These are phyloP conservation scores for Oligia latruncula DNA, from an alignment of 2,888 invertebrate species.

Conservation along the genomic window DNA sequence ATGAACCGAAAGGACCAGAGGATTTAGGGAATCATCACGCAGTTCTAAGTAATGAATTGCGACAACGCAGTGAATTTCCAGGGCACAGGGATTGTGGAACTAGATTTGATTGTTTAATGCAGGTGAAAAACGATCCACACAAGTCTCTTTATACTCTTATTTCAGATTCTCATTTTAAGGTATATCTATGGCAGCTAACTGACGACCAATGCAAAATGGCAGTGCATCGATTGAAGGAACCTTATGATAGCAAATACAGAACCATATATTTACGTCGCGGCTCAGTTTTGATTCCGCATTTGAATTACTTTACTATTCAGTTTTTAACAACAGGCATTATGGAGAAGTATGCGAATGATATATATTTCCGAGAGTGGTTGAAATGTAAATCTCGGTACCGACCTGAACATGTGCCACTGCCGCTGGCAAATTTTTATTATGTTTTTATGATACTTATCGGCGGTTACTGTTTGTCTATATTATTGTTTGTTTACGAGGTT, in stretches of 20 bases:
- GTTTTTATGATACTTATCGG: constrained; percentile 63
- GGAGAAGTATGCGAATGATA: constrained; percentile 44
- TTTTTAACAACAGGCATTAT: constrained; percentile 46
- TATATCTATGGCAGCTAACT: constrained; percentile 59
- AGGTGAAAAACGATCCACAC: constrained; percentile 49
- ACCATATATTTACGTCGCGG: constrained; percentile 72
- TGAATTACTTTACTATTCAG: constrained; percentile 50
- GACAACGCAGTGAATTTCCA: background rate
- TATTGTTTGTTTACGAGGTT: constrained; percentile 63
- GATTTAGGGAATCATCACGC: constrained; percentile 58
- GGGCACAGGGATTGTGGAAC: constrained; percentile 52
- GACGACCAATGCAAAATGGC: constrained; percentile 61
- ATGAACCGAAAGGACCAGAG: constrained; percentile 56
- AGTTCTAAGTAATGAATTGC: constrained; percentile 32
- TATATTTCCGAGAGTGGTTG: constrained; percentile 56
- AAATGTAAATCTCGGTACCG: constrained; percentile 58
- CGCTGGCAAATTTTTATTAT: constrained; percentile 57
- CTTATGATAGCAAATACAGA: constrained; percentile 49
- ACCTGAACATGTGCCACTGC: constrained; percentile 29
- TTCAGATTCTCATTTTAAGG: constrained; percentile 50
- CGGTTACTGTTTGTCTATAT: constrained; percentile 67
- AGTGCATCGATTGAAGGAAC: constrained; percentile 63
- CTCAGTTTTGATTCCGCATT: constrained; percentile 61
- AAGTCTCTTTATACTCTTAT: constrained; percentile 65
- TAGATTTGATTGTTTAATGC: constrained; percentile 65